A percentile compares a stretch with the other conserved stretches of the same genome.
Evolutionary conservation across 2,113 vertebrate genomes (phyloP).

Genomic region (Mirza zaza): DNA sequence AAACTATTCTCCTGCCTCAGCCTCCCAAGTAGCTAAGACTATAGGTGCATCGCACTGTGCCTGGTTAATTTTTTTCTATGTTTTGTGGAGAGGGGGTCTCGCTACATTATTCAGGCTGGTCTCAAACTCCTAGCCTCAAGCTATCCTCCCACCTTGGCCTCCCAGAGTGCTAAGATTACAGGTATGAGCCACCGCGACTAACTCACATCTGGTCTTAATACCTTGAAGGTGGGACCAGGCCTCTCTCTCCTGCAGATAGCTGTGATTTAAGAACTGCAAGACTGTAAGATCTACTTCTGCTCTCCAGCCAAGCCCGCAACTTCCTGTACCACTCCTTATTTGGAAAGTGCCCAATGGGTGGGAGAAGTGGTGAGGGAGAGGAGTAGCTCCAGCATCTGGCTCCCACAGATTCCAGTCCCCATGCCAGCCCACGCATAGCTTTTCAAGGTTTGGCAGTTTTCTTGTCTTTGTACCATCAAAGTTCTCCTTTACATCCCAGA

Average conservation of each 20-base stretch:
- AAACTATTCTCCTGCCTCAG: too few relatives aligned
- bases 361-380: too few relatives aligned
- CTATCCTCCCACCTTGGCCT: too few relatives aligned
- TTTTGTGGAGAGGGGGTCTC: too few relatives aligned
- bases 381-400: not conserved
- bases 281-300: not conserved
- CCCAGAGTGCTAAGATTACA: too few relatives aligned
- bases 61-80: too few relatives aligned
- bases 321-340: not conserved
- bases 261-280: not conserved
- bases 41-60: too few relatives aligned
- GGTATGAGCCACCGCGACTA: too few relatives aligned
- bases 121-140: too few relatives aligned
- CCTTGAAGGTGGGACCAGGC: not conserved
- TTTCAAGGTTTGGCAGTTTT: not conserved
- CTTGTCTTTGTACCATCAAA: not conserved
- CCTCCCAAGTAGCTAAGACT: too few relatives aligned
- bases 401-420: not conserved
- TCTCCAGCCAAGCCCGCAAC: not conserved
- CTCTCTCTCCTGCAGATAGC: not conserved
- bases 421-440: rapidly evolving
- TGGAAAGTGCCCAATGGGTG: not conserved
- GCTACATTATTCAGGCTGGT: too few relatives aligned
- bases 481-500: not conserved
- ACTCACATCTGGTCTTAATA: not conserved